Percentiles rank a stretch among this genome's conserved stretches.
Conservation (phyloP, 2,888 invertebrate species). For the Xanthia togata region DNA sequence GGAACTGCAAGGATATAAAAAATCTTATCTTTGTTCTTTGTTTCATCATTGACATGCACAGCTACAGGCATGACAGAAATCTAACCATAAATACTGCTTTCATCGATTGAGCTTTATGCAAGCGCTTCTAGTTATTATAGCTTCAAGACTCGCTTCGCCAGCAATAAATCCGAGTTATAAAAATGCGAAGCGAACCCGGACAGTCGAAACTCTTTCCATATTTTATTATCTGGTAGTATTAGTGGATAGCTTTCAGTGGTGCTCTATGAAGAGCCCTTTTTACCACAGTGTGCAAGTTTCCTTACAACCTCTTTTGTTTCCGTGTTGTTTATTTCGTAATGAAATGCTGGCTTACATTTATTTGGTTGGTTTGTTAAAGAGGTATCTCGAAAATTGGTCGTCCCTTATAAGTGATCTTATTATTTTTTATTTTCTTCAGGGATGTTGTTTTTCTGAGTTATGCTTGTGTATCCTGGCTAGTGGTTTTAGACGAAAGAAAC, state of each 20-base stretch:
- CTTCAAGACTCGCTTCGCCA: constrained; percentile 71
- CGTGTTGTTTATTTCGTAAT: constrained; percentile 55
- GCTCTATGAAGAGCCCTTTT: constrained; percentile 63
- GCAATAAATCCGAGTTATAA: constrained; percentile 76
- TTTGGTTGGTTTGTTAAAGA: constrained; percentile 42
- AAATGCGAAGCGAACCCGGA: constrained; percentile 70
- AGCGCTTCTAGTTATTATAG: constrained; percentile 61
- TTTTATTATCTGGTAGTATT: constrained; percentile 71
- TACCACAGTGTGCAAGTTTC: constrained; percentile 66
- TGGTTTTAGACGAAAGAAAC: neutral
- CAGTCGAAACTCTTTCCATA: constrained; percentile 69
- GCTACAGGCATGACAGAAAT: constrained; percentile 10
- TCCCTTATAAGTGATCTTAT: constrained; percentile 33
- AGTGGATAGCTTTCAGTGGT: constrained; percentile 55
- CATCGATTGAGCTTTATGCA: constrained; percentile 38
- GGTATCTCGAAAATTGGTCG: constrained; percentile 34
- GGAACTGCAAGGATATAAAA: neutral
- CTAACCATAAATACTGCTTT: constrained; percentile 20
- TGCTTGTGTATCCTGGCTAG: constrained; percentile 5
- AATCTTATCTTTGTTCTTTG: neutral
- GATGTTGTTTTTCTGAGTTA: constrained; percentile 15
- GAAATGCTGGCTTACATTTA: constrained; percentile 47
- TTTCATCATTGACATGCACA: constrained; percentile 11
- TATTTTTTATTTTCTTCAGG: constrained; percentile 33
- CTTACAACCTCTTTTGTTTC: constrained; percentile 53